Conservation (phyloP, 2,888 invertebrate genomes). For the Ormyrus labotus region DNA sequence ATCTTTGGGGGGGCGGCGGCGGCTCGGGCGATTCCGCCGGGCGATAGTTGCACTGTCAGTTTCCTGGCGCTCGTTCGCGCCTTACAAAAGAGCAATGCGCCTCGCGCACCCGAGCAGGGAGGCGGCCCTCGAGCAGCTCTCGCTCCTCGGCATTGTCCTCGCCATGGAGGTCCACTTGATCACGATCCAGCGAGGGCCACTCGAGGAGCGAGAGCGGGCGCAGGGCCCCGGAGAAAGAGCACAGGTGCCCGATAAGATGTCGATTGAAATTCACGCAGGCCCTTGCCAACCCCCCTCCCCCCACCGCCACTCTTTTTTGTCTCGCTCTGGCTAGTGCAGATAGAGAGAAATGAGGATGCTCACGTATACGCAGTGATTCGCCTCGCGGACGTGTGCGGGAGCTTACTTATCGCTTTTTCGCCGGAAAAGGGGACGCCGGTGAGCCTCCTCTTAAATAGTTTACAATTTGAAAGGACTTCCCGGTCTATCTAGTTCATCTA, state of each 20-base stretch:
- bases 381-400: not conserved
- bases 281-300: slow-evolving; percentile 46
- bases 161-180: slow-evolving; percentile 75
- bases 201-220: slow-evolving; percentile 26
- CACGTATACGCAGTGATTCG: not conserved
- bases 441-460: no score
- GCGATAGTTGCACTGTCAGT: slow-evolving; percentile 59
- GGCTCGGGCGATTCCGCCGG: slow-evolving; percentile 7
- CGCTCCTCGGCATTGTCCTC: slow-evolving; percentile 70
- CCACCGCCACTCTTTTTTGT: not conserved
- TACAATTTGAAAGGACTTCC: no score
- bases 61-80: slow-evolving; percentile 60
- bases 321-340: not conserved
- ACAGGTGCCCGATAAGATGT: slow-evolving; percentile 74
- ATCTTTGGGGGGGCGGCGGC: not conserved
- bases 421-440: no score
- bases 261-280: slow-evolving; percentile 75
- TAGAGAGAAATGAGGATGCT: not conserved
- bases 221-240: slow-evolving; percentile 53
- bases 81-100: slow-evolving; percentile 75
- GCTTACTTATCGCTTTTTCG: not conserved
- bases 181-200: slow-evolving; percentile 71
- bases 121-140: slow-evolving; percentile 37
- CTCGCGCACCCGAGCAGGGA: slow-evolving; percentile 26
- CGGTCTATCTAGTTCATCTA: no score